These are phyloP conservation scores for Chironomus riparius DNA, from an alignment of 2,888 invertebrate genomes.

Conservation along the genomic window DNA sequence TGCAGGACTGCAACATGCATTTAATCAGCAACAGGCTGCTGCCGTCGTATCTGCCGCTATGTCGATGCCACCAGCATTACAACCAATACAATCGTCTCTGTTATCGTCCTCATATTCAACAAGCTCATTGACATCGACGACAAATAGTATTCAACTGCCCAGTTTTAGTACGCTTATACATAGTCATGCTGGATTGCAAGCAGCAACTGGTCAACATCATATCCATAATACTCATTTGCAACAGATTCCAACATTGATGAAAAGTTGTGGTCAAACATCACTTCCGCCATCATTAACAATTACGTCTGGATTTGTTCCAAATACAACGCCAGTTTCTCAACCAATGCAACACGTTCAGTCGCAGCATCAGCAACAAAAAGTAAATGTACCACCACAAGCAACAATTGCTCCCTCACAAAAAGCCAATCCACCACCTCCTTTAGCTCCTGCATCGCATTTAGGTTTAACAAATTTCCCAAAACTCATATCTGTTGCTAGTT, in stretches of 20 bases:
- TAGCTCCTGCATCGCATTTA: slow-evolving; percentile 18
- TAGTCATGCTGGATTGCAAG: slow-evolving; percentile 31
- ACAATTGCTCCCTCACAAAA: slow-evolving; percentile 15
- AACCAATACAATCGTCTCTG: slow-evolving; percentile 35
- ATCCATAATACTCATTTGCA: slow-evolving; percentile 40
- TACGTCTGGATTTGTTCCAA: slow-evolving; percentile 35
- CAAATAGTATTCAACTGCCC: slow-evolving; percentile 28
- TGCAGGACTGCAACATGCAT: slow-evolving; percentile 16
- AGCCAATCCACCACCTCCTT: not conserved
- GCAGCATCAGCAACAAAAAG: not conserved
- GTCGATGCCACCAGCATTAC: slow-evolving; percentile 34
- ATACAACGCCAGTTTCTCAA: not conserved
- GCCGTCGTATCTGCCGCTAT: slow-evolving; percentile 13
- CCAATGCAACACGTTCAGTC: not conserved
- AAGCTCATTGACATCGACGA: slow-evolving; percentile 30
- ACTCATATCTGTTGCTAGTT: slow-evolving; percentile 19
- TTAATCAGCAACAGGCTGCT: slow-evolving; percentile 23
- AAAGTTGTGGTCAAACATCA: slow-evolving; percentile 36
- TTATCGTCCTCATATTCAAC: slow-evolving; percentile 15
- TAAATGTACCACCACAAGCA: slow-evolving; percentile 5
- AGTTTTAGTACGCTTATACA: slow-evolving; percentile 29
- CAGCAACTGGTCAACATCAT: slow-evolving; percentile 38
- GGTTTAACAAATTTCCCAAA: slow-evolving; percentile 1
- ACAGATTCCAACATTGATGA: slow-evolving; percentile 45
- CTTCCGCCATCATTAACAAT: slow-evolving; percentile 41